phyloP scores from a whole-genome alignment of 2,888 invertebrate genomes.

The Drosophila histrio region DNA sequence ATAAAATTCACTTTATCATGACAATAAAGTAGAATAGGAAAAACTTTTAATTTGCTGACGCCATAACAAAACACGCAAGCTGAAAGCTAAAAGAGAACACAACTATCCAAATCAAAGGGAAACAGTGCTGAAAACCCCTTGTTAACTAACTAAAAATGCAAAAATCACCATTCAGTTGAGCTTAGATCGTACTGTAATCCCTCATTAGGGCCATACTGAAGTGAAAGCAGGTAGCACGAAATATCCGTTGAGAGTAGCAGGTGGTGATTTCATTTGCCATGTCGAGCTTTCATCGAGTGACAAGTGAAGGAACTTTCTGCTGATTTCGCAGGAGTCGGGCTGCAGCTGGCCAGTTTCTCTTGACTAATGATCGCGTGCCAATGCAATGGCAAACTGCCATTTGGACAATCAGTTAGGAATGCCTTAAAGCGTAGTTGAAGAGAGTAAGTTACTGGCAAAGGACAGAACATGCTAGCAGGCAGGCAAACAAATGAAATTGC shows the following conservation, averaged over 20 bases:
- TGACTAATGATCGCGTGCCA: constrained; percentile 81
- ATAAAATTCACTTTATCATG: constrained; percentile 50
- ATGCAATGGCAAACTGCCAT: constrained; percentile 58
- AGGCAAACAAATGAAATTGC: constrained; percentile 64
- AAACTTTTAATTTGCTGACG: constrained; percentile 69
- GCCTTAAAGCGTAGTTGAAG: constrained; percentile 6
- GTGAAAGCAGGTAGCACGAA: background rate
- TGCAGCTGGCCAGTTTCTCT: constrained; percentile 17
- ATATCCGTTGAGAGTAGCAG: constrained; percentile 7
- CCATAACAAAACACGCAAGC: constrained; percentile 45
- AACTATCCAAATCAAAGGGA: background rate
- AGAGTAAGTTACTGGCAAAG: constrained; percentile 34
- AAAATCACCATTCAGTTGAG: background rate
- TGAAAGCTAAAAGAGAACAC: background rate
- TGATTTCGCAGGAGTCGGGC: constrained; percentile 3
- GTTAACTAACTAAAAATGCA: background rate
- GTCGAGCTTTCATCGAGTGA: constrained; percentile 59
- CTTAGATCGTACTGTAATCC: background rate
- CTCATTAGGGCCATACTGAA: background rate
- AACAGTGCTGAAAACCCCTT: background rate
- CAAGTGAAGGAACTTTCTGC: constrained; percentile 23
- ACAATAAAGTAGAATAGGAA: constrained; percentile 38
- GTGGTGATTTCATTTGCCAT: constrained; percentile 47
- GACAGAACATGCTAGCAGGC: background rate
- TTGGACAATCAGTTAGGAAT: constrained; percentile 44